These are phyloP conservation scores for Gobio gobio DNA, from an alignment of 2,113 vertebrate species.

Conservation along the genomic window DNA sequence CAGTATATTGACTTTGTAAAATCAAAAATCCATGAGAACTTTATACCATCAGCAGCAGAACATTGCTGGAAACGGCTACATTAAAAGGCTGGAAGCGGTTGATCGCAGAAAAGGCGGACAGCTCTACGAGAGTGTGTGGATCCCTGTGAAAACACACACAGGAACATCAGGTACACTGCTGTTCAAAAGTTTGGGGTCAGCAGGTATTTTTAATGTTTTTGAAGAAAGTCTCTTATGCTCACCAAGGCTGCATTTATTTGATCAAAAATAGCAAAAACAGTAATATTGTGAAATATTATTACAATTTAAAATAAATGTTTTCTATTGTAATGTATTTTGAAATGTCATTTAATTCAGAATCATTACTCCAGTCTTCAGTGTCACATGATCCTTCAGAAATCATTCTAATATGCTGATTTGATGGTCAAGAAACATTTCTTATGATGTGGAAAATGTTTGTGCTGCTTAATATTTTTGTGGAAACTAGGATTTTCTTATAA, in stretches of 20 bases:
- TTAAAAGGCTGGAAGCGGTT: conserved; percentile 98
- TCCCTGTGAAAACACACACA: conserved; percentile 74
- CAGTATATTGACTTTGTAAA: not conserved
- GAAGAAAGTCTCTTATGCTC: not conserved
- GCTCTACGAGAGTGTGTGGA: conserved; percentile 92
- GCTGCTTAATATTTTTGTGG: no score
- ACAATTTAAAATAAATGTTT: not conserved
- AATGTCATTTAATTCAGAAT: not conserved
- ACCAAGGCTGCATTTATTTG: not conserved
- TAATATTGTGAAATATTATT: not conserved
- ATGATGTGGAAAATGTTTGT: not conserved
- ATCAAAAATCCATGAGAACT: not conserved
- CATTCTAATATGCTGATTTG: not conserved
- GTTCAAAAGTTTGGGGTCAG: not conserved
- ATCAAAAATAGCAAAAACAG: not conserved
- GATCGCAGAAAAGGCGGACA: conserved; percentile 89
- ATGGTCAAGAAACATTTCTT: not conserved
- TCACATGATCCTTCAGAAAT: not conserved
- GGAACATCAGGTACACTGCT: not conserved
- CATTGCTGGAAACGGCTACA: conserved; percentile 93
- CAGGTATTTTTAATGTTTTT: not conserved
- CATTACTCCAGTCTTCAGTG: not conserved
- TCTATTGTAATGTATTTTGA: not conserved
- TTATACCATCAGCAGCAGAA: conserved; percentile 89
- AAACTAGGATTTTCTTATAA: no score